phyloP scores from a whole-genome alignment of 2,888 invertebrate genomes.

The Volucella inanis region DNA sequence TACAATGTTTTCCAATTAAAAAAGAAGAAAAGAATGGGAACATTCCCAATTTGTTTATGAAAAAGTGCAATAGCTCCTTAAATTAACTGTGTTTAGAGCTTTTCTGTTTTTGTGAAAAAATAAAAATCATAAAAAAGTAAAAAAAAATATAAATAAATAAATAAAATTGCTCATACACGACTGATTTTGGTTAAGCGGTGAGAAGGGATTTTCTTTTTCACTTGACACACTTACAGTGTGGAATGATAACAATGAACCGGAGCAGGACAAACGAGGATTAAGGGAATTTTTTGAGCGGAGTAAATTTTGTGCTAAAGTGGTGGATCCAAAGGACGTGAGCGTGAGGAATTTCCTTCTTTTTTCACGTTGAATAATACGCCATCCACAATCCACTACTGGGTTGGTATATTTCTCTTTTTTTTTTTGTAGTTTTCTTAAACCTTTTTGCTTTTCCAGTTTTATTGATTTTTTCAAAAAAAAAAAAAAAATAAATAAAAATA shows the following conservation, averaged over 20 bases:
- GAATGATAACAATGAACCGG: slow-evolving; percentile 61
- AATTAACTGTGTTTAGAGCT: neutral
- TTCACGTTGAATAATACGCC: neutral
- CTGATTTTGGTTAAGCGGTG: neutral
- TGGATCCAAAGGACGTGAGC: slow-evolving; percentile 1
- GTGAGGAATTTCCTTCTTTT: neutral
- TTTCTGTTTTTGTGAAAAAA: neutral
- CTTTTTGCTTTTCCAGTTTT: neutral
- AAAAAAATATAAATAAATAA: too few relatives aligned
- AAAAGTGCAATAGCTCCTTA: neutral
- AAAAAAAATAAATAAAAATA: too few relatives aligned
- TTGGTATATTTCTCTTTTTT: slow-evolving; percentile 6
- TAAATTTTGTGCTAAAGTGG: slow-evolving; percentile 19
- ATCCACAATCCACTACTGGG: slow-evolving; percentile 22
- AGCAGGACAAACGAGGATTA: slow-evolving; percentile 55
- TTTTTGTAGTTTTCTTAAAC: neutral
- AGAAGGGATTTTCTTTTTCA: slow-evolving; percentile 39
- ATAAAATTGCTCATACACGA: neutral
- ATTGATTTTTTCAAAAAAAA: slow-evolving; percentile 12
- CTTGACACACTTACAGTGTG: slow-evolving; percentile 62
- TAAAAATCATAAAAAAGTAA: neutral
- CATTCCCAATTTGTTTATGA: slow-evolving; percentile 23
- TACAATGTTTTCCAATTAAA: slow-evolving; percentile 49
- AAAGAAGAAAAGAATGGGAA: slow-evolving; percentile 23
- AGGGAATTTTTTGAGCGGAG: slow-evolving; percentile 26